Evolutionary conservation across 2,888 invertebrate species (phyloP).

Genomic region (Pocota personata): DNA sequence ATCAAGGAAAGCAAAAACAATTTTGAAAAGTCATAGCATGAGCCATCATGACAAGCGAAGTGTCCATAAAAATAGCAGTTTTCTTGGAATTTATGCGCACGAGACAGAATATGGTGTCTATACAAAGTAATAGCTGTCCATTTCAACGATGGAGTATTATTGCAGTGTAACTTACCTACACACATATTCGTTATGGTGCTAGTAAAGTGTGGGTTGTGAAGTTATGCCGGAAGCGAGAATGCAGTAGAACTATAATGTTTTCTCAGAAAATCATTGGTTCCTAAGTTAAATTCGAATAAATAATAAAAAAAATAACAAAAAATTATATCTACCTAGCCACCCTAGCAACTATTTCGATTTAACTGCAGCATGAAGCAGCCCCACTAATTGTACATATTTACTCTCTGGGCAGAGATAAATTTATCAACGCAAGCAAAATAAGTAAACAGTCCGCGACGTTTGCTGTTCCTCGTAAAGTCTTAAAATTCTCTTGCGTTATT

Average conservation of each 20-base stretch:
- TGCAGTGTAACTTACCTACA: too few species aligned
- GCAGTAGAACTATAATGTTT: not conserved
- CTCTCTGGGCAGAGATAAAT: not conserved
- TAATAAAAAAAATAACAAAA: too few species aligned
- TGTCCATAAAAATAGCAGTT: not conserved
- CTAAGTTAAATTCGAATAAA: too few species aligned
- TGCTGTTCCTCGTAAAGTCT: not conserved
- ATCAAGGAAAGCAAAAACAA: too few species aligned
- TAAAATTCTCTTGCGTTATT: not conserved
- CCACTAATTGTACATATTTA: not conserved
- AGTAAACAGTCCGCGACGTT: not conserved
- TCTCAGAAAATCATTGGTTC: not conserved
- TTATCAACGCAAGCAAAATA: conserved; percentile 5
- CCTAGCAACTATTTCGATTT: not conserved
- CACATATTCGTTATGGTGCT: too few species aligned
- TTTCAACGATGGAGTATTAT: not conserved
- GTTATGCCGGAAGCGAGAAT: not conserved
- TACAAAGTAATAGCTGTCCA: not conserved
- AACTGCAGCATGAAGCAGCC: not conserved
- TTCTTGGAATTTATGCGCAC: not conserved
- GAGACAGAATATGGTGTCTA: not conserved
- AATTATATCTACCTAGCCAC: not conserved
- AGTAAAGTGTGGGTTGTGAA: not conserved
- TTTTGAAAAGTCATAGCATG: not conserved
- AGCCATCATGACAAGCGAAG: not conserved